phyloP scores from a whole-genome alignment of 2,888 invertebrate genomes.

The Peribatodes rhomboidaria region DNA sequence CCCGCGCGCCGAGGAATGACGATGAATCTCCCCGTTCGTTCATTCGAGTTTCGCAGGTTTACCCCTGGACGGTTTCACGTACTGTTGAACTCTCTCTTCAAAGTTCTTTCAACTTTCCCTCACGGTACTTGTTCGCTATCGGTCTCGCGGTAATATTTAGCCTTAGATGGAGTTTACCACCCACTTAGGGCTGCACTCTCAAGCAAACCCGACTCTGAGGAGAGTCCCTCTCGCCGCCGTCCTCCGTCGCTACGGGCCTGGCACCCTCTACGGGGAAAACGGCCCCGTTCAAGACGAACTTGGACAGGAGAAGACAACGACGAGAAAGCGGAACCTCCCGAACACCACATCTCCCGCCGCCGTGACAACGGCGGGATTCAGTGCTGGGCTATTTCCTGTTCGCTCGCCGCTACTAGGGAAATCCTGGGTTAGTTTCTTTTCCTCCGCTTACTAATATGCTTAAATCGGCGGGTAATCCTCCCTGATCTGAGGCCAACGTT shows the following conservation, averaged over 20 bases:
- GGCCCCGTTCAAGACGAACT: conserved; percentile 82
- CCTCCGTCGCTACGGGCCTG: conserved; percentile 81
- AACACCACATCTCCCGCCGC: conserved; percentile 85
- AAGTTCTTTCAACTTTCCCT: conserved; percentile 91
- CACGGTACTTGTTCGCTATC: conserved; percentile 90
- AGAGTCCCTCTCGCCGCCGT: conserved; percentile 58
- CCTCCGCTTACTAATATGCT: conserved; percentile 91
- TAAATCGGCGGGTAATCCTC: conserved; percentile 83
- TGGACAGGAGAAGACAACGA: conserved; percentile 49
- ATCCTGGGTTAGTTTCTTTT: conserved; percentile 87
- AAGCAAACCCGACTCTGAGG: conserved; percentile 85
- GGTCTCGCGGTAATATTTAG: conserved; percentile 88
- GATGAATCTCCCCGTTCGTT: conserved; percentile 76
- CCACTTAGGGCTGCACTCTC: conserved; percentile 87
- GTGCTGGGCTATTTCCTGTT: conserved; percentile 88
- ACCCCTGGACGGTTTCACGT: conserved; percentile 84
- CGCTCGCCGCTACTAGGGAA: conserved; percentile 70
- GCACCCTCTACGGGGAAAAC: conserved; percentile 79
- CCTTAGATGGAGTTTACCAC: conserved; percentile 87
- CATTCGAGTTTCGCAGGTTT: conserved; percentile 87
- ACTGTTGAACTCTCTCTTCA: conserved; percentile 87
- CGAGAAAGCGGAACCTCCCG: conserved; percentile 73
- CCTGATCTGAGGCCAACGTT: conserved; percentile 75
- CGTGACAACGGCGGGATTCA: conserved; percentile 77
- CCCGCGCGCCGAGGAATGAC: too few relatives aligned